Evolutionary conservation across 2,113 vertebrate genomes (phyloP), one percentile per base, ranked within the genome.

Genomic region (Callaeas wilsoni): DNA sequence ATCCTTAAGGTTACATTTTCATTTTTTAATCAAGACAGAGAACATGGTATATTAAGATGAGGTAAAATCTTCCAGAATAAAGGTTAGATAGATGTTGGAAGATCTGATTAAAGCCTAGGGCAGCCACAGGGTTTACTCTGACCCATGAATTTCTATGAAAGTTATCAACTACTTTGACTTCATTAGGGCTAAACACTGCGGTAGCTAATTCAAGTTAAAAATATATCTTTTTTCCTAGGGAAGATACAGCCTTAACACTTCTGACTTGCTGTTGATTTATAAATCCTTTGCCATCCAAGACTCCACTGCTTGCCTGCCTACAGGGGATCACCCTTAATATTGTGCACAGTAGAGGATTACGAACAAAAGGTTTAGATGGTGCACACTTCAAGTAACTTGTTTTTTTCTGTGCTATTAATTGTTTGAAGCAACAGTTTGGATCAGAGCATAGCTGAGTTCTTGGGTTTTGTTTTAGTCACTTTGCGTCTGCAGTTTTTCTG

Each of bases 141-240:
- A 75, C 67, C 59, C 83, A 80, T 42, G 35, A 94, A 86, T 47
- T 47, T 70, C 37, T 90, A 35, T 70, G 63, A 92, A 90, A 93
- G 18, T 32, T 77, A 60, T 77, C 60, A 75, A 92, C n/a, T 85
- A 84, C 71, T 93, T 90, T 68, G 64, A 93, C 84, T 93, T 95
- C 59, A 84, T 93, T 56, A 83, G 16, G 14, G 30, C 26, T 75
- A 86, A 90, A 63, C 21, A 49, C 9, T 65, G 22, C 60, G 56
- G 67, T 95, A 94, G 68, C 25, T 92, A 88, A 78, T 65, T 85
- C 30, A 63, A 52, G 47, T 90, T 60, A 56, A 88, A 90, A 86
- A 88, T 73, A 17, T 9, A 49, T 63, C 13, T 33, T 88, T 91
- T 93, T 75, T 88, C 64, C 42, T 78, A 46, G 32, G 18, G 37